A percentile compares a stretch with the other conserved stretches of the same genome.
Evolutionary conservation across 2,113 vertebrate species (phyloP).

Genomic region (Harpagus bidentatus): DNA sequence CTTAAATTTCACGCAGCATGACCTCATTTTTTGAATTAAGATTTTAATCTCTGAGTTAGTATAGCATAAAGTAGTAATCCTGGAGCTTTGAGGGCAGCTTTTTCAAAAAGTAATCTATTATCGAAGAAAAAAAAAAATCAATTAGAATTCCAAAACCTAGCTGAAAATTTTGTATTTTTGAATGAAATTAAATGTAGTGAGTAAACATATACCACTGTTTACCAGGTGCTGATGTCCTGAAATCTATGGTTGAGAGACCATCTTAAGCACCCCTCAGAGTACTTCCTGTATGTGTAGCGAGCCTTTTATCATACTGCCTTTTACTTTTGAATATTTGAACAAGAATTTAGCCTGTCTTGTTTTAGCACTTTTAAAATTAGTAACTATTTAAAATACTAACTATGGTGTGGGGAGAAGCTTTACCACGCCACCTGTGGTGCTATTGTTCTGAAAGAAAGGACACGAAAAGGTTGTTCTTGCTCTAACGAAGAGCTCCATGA

Average conservation of each 20-base stretch:
- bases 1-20: background rate
- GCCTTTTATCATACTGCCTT: background rate
- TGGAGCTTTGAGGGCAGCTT: background rate
- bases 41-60: background rate
- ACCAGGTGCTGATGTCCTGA: background rate
- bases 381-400: conserved; percentile 4
- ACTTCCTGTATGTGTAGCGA: background rate
- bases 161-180: background rate
- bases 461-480: background rate
- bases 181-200: background rate
- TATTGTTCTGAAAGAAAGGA: background rate
- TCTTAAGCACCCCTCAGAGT: background rate
- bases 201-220: background rate
- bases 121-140: background rate
- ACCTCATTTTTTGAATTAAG: background rate
- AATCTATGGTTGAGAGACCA: background rate
- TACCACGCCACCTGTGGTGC: background rate
- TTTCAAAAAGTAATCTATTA: background rate
- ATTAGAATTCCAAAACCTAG: background rate
- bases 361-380: background rate
- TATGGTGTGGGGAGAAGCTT: background rate
- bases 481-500: background rate
- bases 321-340: background rate
- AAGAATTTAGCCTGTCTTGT: background rate
- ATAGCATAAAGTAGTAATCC: background rate